Percentiles rank a stretch among this genome's conserved stretches.
phyloP scores from a whole-genome alignment of 1,140 invertebrate genomes.

The Hyposmocoma kahamanoa region DNA sequence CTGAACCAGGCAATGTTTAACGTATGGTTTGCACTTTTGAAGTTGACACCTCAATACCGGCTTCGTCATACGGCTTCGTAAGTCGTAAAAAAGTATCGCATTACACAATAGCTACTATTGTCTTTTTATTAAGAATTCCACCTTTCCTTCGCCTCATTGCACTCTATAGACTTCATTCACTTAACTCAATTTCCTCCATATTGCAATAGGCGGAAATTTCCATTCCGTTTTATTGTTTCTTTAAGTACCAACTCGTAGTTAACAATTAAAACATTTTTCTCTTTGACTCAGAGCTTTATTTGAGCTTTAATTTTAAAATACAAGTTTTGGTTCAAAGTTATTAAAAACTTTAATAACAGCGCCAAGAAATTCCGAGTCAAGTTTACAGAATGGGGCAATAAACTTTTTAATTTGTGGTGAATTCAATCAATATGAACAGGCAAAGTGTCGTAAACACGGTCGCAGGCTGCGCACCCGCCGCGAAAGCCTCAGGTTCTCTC shows the following conservation, averaged over 20 bases:
- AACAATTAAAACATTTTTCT: too few relatives aligned
- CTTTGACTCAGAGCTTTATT: too few relatives aligned
- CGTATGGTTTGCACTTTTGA: constrained; percentile 46
- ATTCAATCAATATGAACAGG: constrained; percentile 44
- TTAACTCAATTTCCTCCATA: too few relatives aligned
- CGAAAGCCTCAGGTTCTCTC: constrained; percentile 25
- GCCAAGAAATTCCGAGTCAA: constrained; percentile 6
- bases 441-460: constrained; percentile 42
- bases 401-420: constrained; percentile 44
- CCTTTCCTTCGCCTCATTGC: constrained; percentile 30
- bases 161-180: constrained; percentile 5
- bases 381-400: constrained; percentile 22
- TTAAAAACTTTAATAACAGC: not conserved
- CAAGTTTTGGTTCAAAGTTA: not conserved
- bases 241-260: too few relatives aligned
- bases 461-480: constrained; percentile 29
- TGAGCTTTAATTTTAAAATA: not conserved
- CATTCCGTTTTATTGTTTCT: too few relatives aligned
- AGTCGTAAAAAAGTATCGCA: constrained; percentile 64
- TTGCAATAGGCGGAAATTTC: too few relatives aligned
- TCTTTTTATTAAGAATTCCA: constrained; percentile 45
- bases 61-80: constrained; percentile 55
- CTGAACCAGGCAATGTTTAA: constrained; percentile 31
- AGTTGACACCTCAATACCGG: constrained; percentile 52
- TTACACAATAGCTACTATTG: constrained; percentile 65